Conservation (phyloP, 2,797 vertebrate genomes). For the Bryconaethiops microstoma region DNA sequence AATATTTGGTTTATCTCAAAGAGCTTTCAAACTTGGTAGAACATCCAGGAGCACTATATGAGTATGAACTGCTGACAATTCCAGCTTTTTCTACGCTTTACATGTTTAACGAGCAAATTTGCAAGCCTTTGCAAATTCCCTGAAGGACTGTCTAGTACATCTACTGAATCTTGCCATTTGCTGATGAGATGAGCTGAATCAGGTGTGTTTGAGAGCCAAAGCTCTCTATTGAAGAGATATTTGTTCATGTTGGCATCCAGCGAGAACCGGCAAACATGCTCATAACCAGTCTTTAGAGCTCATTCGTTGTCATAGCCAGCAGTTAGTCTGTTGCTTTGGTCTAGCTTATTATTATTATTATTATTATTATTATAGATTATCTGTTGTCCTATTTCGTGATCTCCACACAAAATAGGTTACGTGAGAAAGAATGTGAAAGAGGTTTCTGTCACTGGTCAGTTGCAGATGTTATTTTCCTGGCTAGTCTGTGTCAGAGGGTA, state of each 20-base stretch:
- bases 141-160: neutral
- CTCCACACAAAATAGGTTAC: slow-evolving; percentile 49
- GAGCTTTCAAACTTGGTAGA: no score
- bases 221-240: neutral
- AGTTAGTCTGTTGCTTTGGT: neutral
- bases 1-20: no score
- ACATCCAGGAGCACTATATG: no score
- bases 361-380: no score
- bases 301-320: neutral
- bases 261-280: neutral
- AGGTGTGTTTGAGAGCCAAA: neutral
- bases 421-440: slow-evolving; percentile 45
- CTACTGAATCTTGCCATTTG: neutral
- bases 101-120: no score
- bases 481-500: slow-evolving; percentile 22
- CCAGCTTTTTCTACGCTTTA: no score
- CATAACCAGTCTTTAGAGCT: neutral
- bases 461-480: slow-evolving; percentile 41
- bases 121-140: no score
- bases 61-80: no score
- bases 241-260: neutral
- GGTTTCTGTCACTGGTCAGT: neutral
- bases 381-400: neutral
- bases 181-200: neutral
- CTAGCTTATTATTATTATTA: no score